Evolutionary conservation across 2,888 invertebrate genomes (phyloP), one percentile per base, ranked within the genome.

Genomic region (Plemyria rubiginata): DNA sequence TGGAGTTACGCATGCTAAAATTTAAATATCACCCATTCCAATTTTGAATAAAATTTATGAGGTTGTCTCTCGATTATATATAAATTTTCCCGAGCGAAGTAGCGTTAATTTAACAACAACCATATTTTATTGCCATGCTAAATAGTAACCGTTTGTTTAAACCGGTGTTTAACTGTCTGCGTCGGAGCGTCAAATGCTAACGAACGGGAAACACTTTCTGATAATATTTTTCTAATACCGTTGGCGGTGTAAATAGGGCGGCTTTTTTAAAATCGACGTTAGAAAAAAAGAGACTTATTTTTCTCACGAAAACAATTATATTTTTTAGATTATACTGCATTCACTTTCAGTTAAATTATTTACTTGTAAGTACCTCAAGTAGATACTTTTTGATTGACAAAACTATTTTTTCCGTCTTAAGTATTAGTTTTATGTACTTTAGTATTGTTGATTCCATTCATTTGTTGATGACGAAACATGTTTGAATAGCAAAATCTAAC

Each of bases 131-230:
- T 67, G 59, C 61, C 68, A 70, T 70, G 67, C 66, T 71, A 70
- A 69, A 75, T 76, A 75, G 72, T 76, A 79, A 81, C 82, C 75
- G 81, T 74, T 79, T 72, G 71, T 71, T 76, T 77, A 72, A 82
- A 86, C 82, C 82, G 84, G 80, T 81, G 75, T 76, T 82, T 83
- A 86, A 86, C 86, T 81, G 86, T 84, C 74, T 80, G 81, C 85
- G 83, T 78, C 66, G 68, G 78, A 85, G 80, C 87, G 81, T 77
- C 80, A 82, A 79, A 74, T 66, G 67, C 70, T 84, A 85, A 86
- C 84, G 82, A 85, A 62, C 74, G 62, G 66, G 64, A 67, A 66
- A 70, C 77, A 75, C 76, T 79, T 76, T 76, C 77, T 77, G 75
- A 74, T 78, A 74, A 78, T 74, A 74, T 70, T 65, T 56, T 56